These are phyloP conservation scores for Myiothlypis coronata DNA, from an alignment of 2,797 vertebrate genomes.

Conservation along the genomic window DNA sequence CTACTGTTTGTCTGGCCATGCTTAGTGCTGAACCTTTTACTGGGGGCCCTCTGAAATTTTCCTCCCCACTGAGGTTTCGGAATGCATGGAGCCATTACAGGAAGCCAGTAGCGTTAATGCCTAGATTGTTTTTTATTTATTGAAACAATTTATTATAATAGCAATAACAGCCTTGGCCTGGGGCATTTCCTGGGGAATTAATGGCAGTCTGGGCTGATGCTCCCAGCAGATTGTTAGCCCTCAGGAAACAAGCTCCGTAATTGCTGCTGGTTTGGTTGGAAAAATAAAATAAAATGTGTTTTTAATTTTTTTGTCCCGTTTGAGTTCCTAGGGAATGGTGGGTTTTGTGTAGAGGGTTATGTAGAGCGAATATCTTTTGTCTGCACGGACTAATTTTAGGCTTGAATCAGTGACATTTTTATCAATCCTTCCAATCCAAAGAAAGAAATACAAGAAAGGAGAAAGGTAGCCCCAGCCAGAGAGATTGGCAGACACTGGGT, in stretches of 20 bases:
- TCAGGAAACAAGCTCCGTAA: conserved; percentile 45
- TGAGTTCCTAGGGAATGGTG: neutral
- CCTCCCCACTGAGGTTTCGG: conserved; percentile 4
- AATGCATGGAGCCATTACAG: conserved; percentile 58
- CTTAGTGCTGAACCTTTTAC: conserved; percentile 1
- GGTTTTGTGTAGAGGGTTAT: neutral
- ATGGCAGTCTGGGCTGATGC: conserved; percentile 52
- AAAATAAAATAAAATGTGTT: conserved; percentile 60
- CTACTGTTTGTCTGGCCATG: conserved; percentile 32
- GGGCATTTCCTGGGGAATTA: conserved; percentile 69
- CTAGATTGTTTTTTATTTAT: conserved; percentile 72
- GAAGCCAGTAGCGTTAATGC: conserved; percentile 62
- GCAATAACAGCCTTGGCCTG: conserved; percentile 47
- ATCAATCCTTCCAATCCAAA: neutral
- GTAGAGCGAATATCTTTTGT: neutral
- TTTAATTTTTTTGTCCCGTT: conserved; percentile 40
- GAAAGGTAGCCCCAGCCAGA: neutral
- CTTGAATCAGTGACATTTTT: neutral
- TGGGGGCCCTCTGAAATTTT: conserved; percentile 11
- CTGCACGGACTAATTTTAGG: neutral
- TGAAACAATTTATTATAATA: conserved; percentile 57
- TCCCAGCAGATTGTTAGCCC: conserved; percentile 58
- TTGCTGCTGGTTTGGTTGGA: conserved; percentile 41
- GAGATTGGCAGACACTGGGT: neutral
- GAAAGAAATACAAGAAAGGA: neutral